Conservation (phyloP, 2,888 invertebrate species). For the Tanypteryx hageni region DNA sequence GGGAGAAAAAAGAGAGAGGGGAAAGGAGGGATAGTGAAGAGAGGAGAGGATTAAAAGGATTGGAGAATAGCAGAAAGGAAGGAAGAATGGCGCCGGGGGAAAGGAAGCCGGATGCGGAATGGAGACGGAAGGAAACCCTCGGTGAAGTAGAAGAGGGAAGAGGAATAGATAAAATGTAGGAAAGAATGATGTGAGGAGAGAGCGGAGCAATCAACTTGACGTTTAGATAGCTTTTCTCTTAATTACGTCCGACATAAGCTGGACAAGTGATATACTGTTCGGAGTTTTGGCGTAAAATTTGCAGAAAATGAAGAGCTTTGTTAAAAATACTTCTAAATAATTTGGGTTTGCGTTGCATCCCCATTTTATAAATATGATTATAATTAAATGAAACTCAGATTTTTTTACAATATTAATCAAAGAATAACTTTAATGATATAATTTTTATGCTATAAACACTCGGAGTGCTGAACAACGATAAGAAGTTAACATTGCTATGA, state of each 20-base stretch:
- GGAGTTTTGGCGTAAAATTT: neutral
- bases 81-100: neutral
- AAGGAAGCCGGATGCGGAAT: neutral
- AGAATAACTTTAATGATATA: neutral
- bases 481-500: neutral
- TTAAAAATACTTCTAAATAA: neutral
- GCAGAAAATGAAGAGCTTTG: neutral
- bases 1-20: conserved; percentile 1
- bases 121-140: too few species aligned
- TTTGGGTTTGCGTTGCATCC: neutral
- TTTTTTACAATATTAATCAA: too few species aligned
- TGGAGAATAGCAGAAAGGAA: neutral
- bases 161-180: neutral
- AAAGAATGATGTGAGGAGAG: neutral
- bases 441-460: neutral
- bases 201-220: neutral
- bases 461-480: neutral
- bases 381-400: neutral
- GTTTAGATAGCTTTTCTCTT: neutral
- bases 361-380: neutral
- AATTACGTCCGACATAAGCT: neutral
- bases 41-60: neutral
- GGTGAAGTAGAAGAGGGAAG: neutral
- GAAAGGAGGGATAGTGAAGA: neutral
- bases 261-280: neutral